Evolutionary conservation across 2,888 invertebrate genomes (phyloP), one percentile per base, ranked within the genome.

Genomic region (Chalcis sispes): DNA sequence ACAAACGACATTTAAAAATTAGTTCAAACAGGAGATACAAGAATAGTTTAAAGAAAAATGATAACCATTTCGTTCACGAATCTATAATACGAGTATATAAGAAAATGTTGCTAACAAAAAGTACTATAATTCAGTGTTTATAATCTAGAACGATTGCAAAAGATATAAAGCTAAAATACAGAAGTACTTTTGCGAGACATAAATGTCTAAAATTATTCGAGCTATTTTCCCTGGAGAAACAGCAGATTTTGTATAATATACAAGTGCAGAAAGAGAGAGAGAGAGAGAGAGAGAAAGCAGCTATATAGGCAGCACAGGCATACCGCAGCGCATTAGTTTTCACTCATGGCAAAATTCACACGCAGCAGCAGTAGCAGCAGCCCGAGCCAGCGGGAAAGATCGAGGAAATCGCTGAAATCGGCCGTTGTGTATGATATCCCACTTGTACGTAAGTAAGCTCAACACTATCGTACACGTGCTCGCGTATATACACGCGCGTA

Each of bases 341-440:
- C 27, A n/a, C 62, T 46, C 29, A 27, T 7, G 18, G 46, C 10
- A 62, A 18, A 48, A 48, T 65, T 65, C 65, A 66, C 54, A 27
- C 54, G 66, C 66, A 27, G n/a, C n/a, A n/a, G n/a, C n/a, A n/a
- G n/a, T n/a, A n/a, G n/a, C n/a, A n/a, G n/a, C n/a, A n/a, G n/a
- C n/a, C n/a, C n/a, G 20, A 15, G 42, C 27, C 27, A 8, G 59
- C n/a, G 54, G 25, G 1, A 52, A 52, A 64, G 36, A 36, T 52
- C 50, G 54, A 32, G 29, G 50, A 32, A 50, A 32, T 23, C 20
- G 32, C 48, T 23, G 50, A 52, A 65, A 23, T 52, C 65, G 36
- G 3, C 10, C 10, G 23, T 13, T 5, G n/a, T n/a, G n/a, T n/a
- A n/a, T n/a, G n/a, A n/a, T n/a, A n/a, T n/a, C n/a, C n/a, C n/a